Evolutionary conservation across 2,113 vertebrate species (phyloP).

Genomic region (Lampris incognitus): DNA sequence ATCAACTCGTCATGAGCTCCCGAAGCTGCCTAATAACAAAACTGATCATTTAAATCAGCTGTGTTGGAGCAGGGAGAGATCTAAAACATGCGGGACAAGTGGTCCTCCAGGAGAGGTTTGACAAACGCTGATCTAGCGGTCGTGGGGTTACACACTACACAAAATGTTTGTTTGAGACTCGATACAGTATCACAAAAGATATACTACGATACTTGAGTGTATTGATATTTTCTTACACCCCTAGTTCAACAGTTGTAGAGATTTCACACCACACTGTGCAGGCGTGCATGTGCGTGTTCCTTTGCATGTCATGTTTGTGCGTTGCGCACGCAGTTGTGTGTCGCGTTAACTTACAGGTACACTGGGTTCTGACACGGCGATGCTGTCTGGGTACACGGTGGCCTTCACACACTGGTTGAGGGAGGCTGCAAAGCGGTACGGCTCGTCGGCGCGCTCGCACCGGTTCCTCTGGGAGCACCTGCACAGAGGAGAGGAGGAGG

Average conservation of each 20-base stretch:
- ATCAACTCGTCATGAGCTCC: too few relatives aligned
- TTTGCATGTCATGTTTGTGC: slow-evolving; percentile 4
- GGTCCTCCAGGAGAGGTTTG: too few relatives aligned
- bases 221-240: too few relatives aligned
- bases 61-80: too few relatives aligned
- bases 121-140: too few relatives aligned
- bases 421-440: slow-evolving; percentile 88
- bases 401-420: slow-evolving; percentile 90
- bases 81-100: too few relatives aligned
- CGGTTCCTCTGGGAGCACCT: slow-evolving; percentile 93
- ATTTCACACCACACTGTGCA: not conserved
- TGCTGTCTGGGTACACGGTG: slow-evolving; percentile 91
- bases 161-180: too few relatives aligned
- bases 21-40: too few relatives aligned
- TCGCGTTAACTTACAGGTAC: slow-evolving; percentile 81
- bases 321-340: not conserved
- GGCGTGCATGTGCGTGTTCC: not conserved
- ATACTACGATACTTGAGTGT: too few relatives aligned
- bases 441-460: slow-evolving; percentile 90
- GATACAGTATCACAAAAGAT: too few relatives aligned
- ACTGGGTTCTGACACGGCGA: slow-evolving; percentile 94
- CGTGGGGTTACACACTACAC: too few relatives aligned
- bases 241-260: slow-evolving; percentile 8
- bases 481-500: slow-evolving; percentile 12
- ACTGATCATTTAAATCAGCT: too few relatives aligned